Base-by-base conservation (phyloP, 1,140 invertebrate genomes). In the Lycorma delicatula region DNA sequence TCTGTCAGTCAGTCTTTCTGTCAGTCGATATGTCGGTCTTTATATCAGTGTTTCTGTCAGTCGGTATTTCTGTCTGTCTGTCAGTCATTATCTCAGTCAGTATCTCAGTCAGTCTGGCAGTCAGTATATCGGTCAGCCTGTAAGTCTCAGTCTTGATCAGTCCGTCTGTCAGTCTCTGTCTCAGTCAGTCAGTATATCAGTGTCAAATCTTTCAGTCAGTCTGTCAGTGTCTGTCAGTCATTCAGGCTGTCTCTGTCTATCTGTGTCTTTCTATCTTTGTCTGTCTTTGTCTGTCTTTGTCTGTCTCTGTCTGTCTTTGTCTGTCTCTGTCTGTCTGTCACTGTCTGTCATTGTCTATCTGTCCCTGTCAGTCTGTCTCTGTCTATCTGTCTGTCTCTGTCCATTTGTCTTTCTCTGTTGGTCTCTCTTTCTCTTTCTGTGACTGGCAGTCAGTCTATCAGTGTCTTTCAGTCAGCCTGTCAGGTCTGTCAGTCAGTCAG, bases 171-270 rank as follows among this genome's bases (percentile, higher is more conserved):
- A 31, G 56, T 60, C 54, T 50, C 46, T 60, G 29, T 41, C 46
- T 60, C 46, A 49, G 57, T 60, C 55, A 44, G 34, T 55, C 18
- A 12, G 18, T 41, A 7, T 36, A n/a, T n/a, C n/a, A n/a, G n/a
- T n/a, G n/a, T n/a, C n/a, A n/a, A n/a, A 28, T 53, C 29, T 7
- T 4, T 53, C 51, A 36, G 51, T 53, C 51, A 4, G 31, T 53
- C 16, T 18, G n/a, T 62, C 54, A 58, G n/a, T n/a, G n/a, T n/a
- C n/a, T n/a, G n/a, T n/a, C n/a, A n/a, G n/a, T n/a, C n/a, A n/a
- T n/a, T n/a, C n/a, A n/a, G n/a, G n/a, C 59, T 62, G 50, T 57
- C 52, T 62, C 53, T 60, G 48, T 66, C 46, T 58, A 49, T 56
- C 58, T 36, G n/a, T n/a, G n/a, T n/a, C n/a, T n/a, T n/a, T n/a